Evolutionary conservation across 2,888 invertebrate genomes (phyloP).

Genomic region (Athalia cordata): DNA sequence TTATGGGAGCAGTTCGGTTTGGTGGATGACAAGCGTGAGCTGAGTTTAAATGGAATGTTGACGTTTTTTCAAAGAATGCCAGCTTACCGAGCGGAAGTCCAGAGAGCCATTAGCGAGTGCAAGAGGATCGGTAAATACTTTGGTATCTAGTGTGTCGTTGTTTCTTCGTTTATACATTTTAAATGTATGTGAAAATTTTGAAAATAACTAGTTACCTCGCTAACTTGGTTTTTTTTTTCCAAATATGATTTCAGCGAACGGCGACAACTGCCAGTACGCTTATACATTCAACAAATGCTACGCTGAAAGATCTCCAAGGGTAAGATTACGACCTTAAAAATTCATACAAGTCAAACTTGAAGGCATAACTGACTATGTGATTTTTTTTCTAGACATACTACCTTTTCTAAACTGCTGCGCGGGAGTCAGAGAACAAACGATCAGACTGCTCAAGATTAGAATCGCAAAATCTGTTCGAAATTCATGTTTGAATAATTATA

Average conservation of each 20-base stretch:
- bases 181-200: conserved; percentile 43
- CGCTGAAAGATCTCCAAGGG: conserved; percentile 64
- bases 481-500: conserved; percentile 1
- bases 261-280: conserved; percentile 69
- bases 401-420: conserved; percentile 57
- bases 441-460: conserved; percentile 50
- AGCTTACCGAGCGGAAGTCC: conserved; percentile 67
- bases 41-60: conserved; percentile 67
- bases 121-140: conserved; percentile 67
- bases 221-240: conserved; percentile 7
- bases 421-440: conserved; percentile 16
- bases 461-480: conserved; percentile 47
- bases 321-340: conserved; percentile 50
- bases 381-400: conserved; percentile 64
- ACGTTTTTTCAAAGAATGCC: conserved; percentile 70
- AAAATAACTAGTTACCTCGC: not conserved
- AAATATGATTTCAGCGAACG: conserved; percentile 59
- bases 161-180: conserved; percentile 45
- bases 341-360: not conserved
- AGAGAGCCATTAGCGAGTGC: conserved; percentile 65
- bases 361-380: not conserved
- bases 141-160: conserved; percentile 59
- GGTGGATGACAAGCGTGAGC: conserved; percentile 67
- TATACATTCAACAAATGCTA: conserved; percentile 70
- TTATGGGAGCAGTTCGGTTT: conserved; percentile 70